Evolutionary conservation across 2,797 vertebrate species (phyloP).

Genomic region (Sebastiscus tertius): DNA sequence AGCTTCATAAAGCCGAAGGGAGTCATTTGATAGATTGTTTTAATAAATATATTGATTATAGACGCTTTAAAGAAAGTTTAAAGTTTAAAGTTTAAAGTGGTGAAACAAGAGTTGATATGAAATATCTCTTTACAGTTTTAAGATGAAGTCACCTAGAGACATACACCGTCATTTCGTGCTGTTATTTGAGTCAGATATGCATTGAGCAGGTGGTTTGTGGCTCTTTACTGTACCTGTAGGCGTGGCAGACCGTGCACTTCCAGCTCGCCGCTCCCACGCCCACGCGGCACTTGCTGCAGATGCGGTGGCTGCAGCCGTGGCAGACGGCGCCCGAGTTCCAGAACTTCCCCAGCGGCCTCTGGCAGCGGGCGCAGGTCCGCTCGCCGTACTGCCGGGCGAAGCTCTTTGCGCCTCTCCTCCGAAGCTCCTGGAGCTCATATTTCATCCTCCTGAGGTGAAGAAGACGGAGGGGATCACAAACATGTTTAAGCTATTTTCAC

Average conservation of each 20-base stretch:
- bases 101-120: neutral
- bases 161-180: neutral
- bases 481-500: neutral
- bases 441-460: conserved; percentile 86
- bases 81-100: neutral
- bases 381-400: conserved; percentile 72
- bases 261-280: conserved; percentile 74
- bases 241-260: conserved; percentile 91
- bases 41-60: neutral
- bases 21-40: neutral
- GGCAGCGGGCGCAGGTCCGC: conserved; percentile 89
- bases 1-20: neutral
- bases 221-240: conserved; percentile 83
- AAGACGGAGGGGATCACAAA: neutral
- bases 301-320: conserved; percentile 90
- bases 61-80: neutral
- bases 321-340: conserved; percentile 89
- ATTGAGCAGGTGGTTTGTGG: neutral
- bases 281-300: conserved; percentile 88
- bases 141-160: too few species aligned
- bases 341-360: conserved; percentile 83
- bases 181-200: neutral
- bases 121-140: neutral
- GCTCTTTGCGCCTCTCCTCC: conserved; percentile 79
- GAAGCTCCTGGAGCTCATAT: conserved; percentile 86